These are phyloP conservation scores for Coleophora flavipennella DNA, from an alignment of 2,888 invertebrate species.

Conservation along the genomic window DNA sequence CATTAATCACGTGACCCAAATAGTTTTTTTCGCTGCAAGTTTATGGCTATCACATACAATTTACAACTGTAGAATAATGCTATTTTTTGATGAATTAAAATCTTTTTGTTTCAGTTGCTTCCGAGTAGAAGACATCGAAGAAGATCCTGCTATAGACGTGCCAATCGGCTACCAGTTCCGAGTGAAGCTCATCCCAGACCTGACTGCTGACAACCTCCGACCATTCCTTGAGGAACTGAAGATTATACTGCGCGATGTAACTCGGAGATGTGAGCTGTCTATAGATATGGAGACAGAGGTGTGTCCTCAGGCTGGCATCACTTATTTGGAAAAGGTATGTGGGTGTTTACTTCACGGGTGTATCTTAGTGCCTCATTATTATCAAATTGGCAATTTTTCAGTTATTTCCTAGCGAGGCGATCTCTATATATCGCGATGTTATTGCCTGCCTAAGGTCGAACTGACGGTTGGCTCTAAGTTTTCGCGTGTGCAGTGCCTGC, in stretches of 20 bases:
- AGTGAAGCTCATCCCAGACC: conserved; percentile 57
- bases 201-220: conserved; percentile 35
- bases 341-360: background rate
- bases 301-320: conserved; percentile 63
- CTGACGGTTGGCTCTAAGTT: too few species aligned
- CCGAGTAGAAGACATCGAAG: conserved; percentile 52
- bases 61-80: too few species aligned
- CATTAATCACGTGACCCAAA: too few species aligned
- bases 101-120: conserved; percentile 53
- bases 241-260: conserved; percentile 25
- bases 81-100: too few species aligned
- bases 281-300: conserved; percentile 55
- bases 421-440: too few species aligned
- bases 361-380: too few species aligned
- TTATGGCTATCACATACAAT: too few species aligned
- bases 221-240: conserved; percentile 44
- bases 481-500: too few species aligned
- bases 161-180: conserved; percentile 65
- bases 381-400: too few species aligned
- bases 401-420: too few species aligned
- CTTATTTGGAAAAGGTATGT: conserved; percentile 70
- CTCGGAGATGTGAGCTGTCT: conserved; percentile 27
- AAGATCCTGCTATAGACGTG: conserved; percentile 23
- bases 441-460: too few species aligned
- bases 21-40: too few species aligned